A percentile compares a stretch with the other conserved stretches of the same genome.
phyloP scores from a whole-genome alignment of 2,888 invertebrate genomes.

The Pachydiplax longipennis region DNA sequence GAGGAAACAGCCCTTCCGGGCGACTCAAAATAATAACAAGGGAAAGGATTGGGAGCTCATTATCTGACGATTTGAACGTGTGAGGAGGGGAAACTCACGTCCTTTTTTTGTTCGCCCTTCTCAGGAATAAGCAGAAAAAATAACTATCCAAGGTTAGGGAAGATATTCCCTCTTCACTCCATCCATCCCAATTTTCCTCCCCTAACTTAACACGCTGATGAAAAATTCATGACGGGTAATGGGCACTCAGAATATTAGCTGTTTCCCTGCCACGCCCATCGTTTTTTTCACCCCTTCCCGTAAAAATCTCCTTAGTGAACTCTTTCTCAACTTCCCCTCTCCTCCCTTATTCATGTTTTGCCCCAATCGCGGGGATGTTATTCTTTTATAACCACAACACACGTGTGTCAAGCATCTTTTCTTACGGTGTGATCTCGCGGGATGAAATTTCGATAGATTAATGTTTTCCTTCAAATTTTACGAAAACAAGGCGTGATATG shows the following conservation, averaged over 20 bases:
- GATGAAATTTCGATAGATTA: no score
- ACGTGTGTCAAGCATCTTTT: background rate
- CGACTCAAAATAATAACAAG: no score
- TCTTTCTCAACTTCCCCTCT: background rate
- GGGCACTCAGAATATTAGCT: slow-evolving; percentile 33
- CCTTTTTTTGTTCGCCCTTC: no score
- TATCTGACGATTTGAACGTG: no score
- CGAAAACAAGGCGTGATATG: no score
- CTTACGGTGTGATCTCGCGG: background rate
- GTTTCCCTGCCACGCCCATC: background rate
- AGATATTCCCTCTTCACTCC: background rate
- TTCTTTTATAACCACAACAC: background rate
- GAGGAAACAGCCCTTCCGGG: no score
- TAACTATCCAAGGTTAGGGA: no score
- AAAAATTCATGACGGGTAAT: slow-evolving; percentile 24
- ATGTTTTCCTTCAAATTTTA: no score
- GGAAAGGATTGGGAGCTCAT: no score
- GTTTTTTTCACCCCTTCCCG: background rate
- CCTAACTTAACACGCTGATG: slow-evolving; percentile 24
- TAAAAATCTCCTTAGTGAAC: background rate
- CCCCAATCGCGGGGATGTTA: background rate
- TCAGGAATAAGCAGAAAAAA: no score
- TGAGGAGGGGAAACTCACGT: no score
- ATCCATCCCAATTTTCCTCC: background rate
- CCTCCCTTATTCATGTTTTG: background rate